Percentiles rank a stretch among this genome's conserved stretches.
Conservation (phyloP, 2,797 vertebrate genomes). For the Acanthurus lineatus region DNA sequence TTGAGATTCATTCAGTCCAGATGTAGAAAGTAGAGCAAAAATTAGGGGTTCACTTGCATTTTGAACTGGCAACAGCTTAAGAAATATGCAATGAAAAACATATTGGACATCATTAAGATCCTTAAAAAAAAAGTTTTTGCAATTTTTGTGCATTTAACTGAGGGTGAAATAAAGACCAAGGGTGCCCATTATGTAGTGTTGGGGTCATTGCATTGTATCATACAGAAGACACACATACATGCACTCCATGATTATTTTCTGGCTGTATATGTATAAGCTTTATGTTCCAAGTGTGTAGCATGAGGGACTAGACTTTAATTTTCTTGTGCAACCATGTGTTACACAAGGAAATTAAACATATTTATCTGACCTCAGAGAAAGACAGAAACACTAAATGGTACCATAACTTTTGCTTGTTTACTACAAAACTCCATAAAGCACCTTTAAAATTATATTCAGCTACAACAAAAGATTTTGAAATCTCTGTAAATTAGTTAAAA, state of each 20-base stretch:
- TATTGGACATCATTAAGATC: neutral
- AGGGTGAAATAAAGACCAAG: too few species aligned
- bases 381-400: neutral
- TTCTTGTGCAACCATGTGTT: too few species aligned
- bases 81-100: neutral
- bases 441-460: slow-evolving; percentile 7
- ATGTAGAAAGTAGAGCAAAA: slow-evolving; percentile 31
- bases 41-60: neutral
- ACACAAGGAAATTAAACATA: neutral
- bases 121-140: too few species aligned
- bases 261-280: too few species aligned
- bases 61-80: neutral
- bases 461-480: slow-evolving; percentile 1
- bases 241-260: too few species aligned
- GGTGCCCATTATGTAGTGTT: too few species aligned
- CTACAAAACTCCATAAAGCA: neutral
- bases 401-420: neutral
- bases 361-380: slow-evolving; percentile 6
- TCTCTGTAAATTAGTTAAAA: neutral
- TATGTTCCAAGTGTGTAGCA: too few species aligned
- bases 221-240: too few species aligned
- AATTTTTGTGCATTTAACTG: too few species aligned
- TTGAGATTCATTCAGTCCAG: slow-evolving; percentile 32
- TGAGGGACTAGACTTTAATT: too few species aligned
- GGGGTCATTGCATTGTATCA: too few species aligned